Conservation (phyloP, 1,140 invertebrate species). For the Hirudo medicinalis region DNA sequence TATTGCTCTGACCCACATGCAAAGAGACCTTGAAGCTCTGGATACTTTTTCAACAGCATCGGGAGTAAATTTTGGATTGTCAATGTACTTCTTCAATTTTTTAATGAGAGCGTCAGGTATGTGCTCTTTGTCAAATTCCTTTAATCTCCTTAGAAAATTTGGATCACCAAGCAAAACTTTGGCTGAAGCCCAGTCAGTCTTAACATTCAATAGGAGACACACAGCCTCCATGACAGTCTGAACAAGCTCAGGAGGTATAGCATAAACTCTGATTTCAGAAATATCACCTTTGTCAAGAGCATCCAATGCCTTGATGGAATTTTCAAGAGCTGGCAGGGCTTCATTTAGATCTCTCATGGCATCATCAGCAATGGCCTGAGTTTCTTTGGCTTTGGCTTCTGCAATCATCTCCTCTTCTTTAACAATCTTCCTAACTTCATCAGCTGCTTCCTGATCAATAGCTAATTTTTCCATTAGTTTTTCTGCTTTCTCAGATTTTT, state of each 20-base stretch:
- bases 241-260: slow-evolving; percentile 49
- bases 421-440: slow-evolving; percentile 37
- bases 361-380: slow-evolving; percentile 41
- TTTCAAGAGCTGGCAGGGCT: slow-evolving; percentile 67
- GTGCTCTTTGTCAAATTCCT: slow-evolving; percentile 56
- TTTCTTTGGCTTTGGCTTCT: slow-evolving; percentile 42
- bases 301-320: slow-evolving; percentile 65
- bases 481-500: slow-evolving; percentile 39
- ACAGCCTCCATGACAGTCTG: slow-evolving; percentile 63
- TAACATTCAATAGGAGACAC: slow-evolving; percentile 57
- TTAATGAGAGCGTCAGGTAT: slow-evolving; percentile 62
- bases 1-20: slow-evolving; percentile 43
- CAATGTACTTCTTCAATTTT: slow-evolving; percentile 53
- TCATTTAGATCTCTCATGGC: slow-evolving; percentile 56
- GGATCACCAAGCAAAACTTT: slow-evolving; percentile 38
- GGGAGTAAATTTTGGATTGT: slow-evolving; percentile 45
- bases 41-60: slow-evolving; percentile 43
- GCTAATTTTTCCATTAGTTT: slow-evolving; percentile 40
- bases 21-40: slow-evolving; percentile 39
- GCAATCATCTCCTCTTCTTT: slow-evolving; percentile 41
- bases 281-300: slow-evolving; percentile 76
- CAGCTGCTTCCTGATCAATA: slow-evolving; percentile 41
- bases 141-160: slow-evolving; percentile 39
- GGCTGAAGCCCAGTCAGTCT: slow-evolving; percentile 38
- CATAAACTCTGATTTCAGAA: slow-evolving; percentile 71